These are phyloP conservation scores for Sminthurides aquaticus DNA, from an alignment of 2,888 invertebrate genomes.

Conservation along the genomic window DNA sequence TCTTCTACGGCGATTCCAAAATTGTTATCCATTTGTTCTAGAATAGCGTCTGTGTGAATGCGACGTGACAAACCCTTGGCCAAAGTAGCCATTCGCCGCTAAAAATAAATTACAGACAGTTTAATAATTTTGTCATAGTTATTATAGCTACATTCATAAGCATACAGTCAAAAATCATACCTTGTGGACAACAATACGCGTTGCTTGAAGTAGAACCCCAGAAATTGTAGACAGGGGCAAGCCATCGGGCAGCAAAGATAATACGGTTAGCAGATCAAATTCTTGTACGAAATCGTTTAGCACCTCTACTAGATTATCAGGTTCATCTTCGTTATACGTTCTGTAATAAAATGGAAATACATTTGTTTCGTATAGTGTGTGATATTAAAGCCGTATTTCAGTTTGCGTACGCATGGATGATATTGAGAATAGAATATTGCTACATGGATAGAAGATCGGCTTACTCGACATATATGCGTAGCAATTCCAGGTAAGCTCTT, in stretches of 20 bases:
- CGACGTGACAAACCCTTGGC: slow-evolving; percentile 28
- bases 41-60: slow-evolving; percentile 28
- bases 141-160: no score
- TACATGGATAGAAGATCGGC: no score
- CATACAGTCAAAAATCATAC: no score
- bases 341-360: slow-evolving; percentile 7
- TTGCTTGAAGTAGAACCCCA: slow-evolving; percentile 48
- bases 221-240: slow-evolving; percentile 49
- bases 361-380: no score
- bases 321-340: slow-evolving; percentile 1
- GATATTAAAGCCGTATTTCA: no score
- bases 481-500: slow-evolving; percentile 48
- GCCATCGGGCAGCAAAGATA: slow-evolving; percentile 48
- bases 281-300: slow-evolving; percentile 49
- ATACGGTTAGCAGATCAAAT: slow-evolving; percentile 48
- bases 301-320: slow-evolving; percentile 44
- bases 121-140: neutral
- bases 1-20: slow-evolving; percentile 36
- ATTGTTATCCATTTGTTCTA: slow-evolving; percentile 30
- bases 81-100: slow-evolving; percentile 31
- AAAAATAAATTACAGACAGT: slow-evolving; percentile 13
- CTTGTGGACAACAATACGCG: slow-evolving; percentile 47
- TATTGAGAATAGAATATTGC: no score
- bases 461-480: slow-evolving; percentile 49
- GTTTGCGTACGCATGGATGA: no score